Evolutionary conservation across 1,140 invertebrate species (phyloP), one percentile per base, ranked within the genome.

Genomic region (Augochlora pura): DNA sequence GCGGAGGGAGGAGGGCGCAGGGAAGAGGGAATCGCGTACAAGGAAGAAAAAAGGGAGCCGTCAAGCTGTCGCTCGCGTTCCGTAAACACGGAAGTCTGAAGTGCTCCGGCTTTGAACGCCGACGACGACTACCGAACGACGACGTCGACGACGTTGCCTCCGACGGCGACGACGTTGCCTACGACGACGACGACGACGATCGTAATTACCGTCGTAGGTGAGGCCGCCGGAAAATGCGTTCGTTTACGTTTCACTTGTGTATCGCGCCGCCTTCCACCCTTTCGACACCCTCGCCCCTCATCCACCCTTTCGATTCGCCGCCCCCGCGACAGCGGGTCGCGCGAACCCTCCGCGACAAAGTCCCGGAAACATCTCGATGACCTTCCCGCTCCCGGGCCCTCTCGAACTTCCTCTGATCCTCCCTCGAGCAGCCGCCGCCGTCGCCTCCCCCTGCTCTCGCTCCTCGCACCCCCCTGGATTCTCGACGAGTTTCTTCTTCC

Each of bases 31-130:
- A 69, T 64, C 54, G 79, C 71, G 72, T 76, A 67, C 32, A 80
- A 76, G 38, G 67, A 77, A 72, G 63, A 59, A 84, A 80, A 73
- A 78, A 73, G 75, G 63, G 72, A 75, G 69, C 72, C 72, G 78
- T 80, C 71, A 59, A 80, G 71, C 78, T 68, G 71, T 80, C 80
- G 75, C 69, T 69, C 63, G 70, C 68, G 80, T 82, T 82, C 69
- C 74, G 80, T 78, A 84, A 84, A 84, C 80, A 84, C 74, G 80
- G 75, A 69, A 81, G 74, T 68, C 69, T 73, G 69, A 77, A 81
- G 79, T 73, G 59, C 68, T 72, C 69, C 8, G 67, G 59, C 82
- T 83, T 84, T 84, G 69, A 83, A 72, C 68, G 69, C 66, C 80
- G 62, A 78, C 80, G 75, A 68, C 67, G 66, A 62, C 60, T 74